Base-by-base conservation (phyloP, 2,113 vertebrate genomes). In the Bombycilla garrulus region DNA sequence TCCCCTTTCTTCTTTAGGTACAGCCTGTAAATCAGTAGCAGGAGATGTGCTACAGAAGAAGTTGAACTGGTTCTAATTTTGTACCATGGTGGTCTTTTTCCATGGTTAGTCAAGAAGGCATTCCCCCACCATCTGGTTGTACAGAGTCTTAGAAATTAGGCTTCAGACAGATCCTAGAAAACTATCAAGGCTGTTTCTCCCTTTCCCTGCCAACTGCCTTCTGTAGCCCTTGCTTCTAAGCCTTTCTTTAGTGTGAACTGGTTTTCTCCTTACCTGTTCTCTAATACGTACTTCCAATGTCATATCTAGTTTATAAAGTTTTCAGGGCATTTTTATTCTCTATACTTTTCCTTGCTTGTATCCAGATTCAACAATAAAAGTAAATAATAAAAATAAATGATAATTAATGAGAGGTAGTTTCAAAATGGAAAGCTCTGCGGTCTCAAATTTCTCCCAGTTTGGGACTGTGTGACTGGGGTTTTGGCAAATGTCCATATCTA, bases 1-100 rank as follows among this genome's bases (percentile, higher is more conserved):
- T 88, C 74, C n/a, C 42, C 38, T 62, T 73, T 73, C 67, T 82
- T 4, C 50, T 94, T 72, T 67, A 77, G 40, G 61, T 51, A 40
- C 15, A 42, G 25, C 15, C 62, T 74, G 15, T n/a, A 92, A 94
- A 97, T 74, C 86, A 91, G 72, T 24, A 93, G 61, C 91, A 95
- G 77, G 74, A 86, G 65, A 92, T n/a, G 77, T 2, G 4, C 8
- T 71, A 12, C 16, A 40, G 51, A 28, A 91, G 65, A 71, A 86
- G 20, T 65, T 51, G 57, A 58, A n/a, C 77, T 95, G 91, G 72
- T 93, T 95, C 64, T 92, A 92, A 93, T 95, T 91, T 89, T 74
- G 54, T 65, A 22, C 36, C 2, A 0, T 74, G 91, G 86, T 95
- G 86, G 88, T 95, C 93, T 95, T 95, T 95, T 91, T 91, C 94